These are phyloP conservation scores for Acanthisitta chloris DNA, from an alignment of 2,113 vertebrate species.

Conservation along the genomic window DNA sequence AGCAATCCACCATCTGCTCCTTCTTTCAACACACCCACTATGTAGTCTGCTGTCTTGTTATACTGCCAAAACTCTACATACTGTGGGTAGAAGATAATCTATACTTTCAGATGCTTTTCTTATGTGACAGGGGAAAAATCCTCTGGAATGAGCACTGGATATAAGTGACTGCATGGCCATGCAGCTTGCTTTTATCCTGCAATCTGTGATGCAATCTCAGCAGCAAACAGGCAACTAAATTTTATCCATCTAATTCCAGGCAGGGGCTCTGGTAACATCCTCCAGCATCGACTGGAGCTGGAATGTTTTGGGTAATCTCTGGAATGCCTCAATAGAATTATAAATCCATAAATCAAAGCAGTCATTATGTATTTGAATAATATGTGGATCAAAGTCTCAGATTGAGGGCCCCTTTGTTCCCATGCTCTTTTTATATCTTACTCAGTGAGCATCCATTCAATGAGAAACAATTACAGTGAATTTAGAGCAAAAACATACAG, in stretches of 20 bases:
- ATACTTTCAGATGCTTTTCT: slow-evolving; percentile 37
- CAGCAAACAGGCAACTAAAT: slow-evolving; percentile 30
- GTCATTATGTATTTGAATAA: slow-evolving; percentile 67
- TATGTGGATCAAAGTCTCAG: slow-evolving; percentile 61
- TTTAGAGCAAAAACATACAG: slow-evolving; percentile 62
- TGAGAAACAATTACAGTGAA: slow-evolving; percentile 57
- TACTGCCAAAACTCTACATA: slow-evolving; percentile 14
- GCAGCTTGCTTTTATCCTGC: slow-evolving; percentile 5
- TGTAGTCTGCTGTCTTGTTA: slow-evolving; percentile 49
- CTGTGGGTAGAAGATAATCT: not conserved
- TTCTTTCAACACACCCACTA: slow-evolving; percentile 56
- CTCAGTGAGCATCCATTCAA: slow-evolving; percentile 56
- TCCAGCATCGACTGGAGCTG: slow-evolving; percentile 17
- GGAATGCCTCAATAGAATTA: slow-evolving; percentile 62
- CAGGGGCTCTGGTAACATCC: slow-evolving; percentile 39
- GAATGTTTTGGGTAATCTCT: slow-evolving; percentile 58
- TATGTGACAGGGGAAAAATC: not conserved
- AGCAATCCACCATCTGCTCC: slow-evolving; percentile 63
- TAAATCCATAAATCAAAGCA: slow-evolving; percentile 69
- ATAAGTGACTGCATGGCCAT: not conserved
- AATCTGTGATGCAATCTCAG: slow-evolving; percentile 35
- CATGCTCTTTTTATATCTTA: slow-evolving; percentile 57
- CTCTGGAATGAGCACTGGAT: not conserved
- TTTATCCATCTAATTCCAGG: slow-evolving; percentile 28
- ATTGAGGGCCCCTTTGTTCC: slow-evolving; percentile 58